phyloP scores from a whole-genome alignment of 2,113 vertebrate species.

The Fulica atra region DNA sequence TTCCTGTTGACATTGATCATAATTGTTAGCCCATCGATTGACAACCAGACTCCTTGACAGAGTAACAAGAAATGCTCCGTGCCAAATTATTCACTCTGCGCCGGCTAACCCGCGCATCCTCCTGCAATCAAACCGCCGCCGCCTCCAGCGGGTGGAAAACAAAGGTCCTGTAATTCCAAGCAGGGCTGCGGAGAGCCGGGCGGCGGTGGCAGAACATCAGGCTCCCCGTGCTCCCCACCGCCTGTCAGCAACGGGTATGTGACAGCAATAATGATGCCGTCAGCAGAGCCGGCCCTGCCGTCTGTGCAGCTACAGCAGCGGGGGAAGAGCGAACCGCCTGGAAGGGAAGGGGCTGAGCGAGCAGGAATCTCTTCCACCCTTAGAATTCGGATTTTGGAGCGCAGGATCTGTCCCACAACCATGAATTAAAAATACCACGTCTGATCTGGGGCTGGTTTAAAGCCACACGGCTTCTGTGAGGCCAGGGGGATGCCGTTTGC shows the following conservation, averaged over 20 bases:
- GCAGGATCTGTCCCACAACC: not conserved
- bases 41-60: not conserved
- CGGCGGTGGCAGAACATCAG: not conserved
- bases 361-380: not conserved
- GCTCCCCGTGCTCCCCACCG: not conserved
- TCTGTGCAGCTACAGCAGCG: not conserved
- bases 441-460: not conserved
- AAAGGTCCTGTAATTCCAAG: constrained; percentile 14
- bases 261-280: constrained; percentile 38
- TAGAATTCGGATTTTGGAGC: not conserved
- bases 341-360: not conserved
- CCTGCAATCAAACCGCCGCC: not conserved
- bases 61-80: not conserved
- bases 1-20: constrained; percentile 54
- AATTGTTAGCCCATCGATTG: constrained; percentile 55
- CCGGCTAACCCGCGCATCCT: not conserved
- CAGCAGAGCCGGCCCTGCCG: not conserved
- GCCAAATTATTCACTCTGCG: constrained; percentile 4
- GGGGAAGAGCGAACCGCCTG: not conserved
- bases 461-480: fast-evolving
- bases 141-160: not conserved
- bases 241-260: constrained; percentile 28
- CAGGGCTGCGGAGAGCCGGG: not conserved
- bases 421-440: fast-evolving
- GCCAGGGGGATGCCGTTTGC: not conserved